phyloP scores from a whole-genome alignment of 2,113 vertebrate species.

The Aythya baeri region DNA sequence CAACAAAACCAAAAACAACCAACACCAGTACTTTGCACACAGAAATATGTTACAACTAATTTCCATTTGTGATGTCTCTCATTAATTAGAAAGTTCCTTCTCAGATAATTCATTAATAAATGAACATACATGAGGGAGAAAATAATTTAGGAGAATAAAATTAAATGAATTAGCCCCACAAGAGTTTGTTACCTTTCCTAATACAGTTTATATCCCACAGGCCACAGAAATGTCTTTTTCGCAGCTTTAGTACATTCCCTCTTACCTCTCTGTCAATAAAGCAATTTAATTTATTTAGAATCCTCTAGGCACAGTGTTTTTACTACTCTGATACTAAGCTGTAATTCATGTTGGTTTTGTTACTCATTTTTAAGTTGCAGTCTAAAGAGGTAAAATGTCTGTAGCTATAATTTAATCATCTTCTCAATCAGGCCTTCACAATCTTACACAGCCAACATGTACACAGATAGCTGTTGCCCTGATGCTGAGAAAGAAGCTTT shows the following conservation, averaged over 20 bases:
- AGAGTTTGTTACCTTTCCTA: constrained; percentile 18
- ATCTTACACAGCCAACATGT: neutral
- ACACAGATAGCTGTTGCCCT: neutral
- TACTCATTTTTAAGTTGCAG: neutral
- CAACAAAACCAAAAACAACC: too few relatives aligned
- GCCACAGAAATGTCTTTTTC: neutral
- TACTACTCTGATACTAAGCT: neutral
- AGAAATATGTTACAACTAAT: neutral
- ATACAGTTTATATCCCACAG: neutral
- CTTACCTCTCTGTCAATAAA: neutral
- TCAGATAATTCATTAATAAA: neutral
- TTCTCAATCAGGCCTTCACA: neutral
- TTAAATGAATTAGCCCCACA: neutral
- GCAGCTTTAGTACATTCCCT: neutral
- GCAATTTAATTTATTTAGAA: neutral
- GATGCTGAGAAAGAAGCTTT: neutral
- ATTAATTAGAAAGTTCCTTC: neutral
- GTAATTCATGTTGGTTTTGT: neutral
- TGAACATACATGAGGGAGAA: neutral
- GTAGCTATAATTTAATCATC: neutral
- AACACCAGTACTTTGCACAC: neutral
- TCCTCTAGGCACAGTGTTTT: neutral
- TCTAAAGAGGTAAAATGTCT: neutral
- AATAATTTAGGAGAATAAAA: neutral
- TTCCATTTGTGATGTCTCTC: neutral